Conservation (phyloP, 2,113 vertebrate species). For the Panurus biarmicus region DNA sequence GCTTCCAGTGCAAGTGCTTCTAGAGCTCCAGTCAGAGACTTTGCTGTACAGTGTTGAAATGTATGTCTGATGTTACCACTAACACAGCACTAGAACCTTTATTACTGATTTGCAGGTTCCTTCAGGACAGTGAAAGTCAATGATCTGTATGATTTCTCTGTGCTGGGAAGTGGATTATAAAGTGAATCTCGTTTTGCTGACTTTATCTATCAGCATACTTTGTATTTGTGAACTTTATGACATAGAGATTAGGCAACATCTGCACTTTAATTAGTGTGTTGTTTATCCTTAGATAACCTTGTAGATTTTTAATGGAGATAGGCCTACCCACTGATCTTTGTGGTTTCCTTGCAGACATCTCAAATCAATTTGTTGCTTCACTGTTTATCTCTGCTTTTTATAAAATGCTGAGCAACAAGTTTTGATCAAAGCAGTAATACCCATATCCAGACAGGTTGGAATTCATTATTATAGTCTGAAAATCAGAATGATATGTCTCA, state of each 20-base stretch:
- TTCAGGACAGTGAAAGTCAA: neutral
- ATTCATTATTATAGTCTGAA: neutral
- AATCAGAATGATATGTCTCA: neutral
- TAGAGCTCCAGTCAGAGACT: neutral
- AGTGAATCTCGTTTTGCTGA: neutral
- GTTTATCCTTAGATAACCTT: constrained; percentile 51
- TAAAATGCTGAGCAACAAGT: neutral
- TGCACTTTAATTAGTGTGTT: constrained; percentile 20
- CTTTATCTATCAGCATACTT: neutral
- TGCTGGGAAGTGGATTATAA: neutral
- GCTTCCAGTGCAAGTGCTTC: neutral
- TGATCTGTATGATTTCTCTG: neutral
- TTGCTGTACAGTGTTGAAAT: neutral
- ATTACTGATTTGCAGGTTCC: neutral
- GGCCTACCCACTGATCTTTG: neutral
- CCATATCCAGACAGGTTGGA: neutral
- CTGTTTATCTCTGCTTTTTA: neutral
- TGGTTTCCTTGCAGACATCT: constrained; percentile 18
- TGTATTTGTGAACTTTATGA: neutral
- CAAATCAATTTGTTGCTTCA: constrained; percentile 16
- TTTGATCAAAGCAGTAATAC: neutral
- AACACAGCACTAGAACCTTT: neutral
- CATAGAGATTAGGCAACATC: neutral
- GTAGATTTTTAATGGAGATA: constrained; percentile 40
- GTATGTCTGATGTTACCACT: neutral